These are phyloP conservation scores for Psilanteris sp. DNA, from an alignment of 1,140 invertebrate genomes.

Conservation along the genomic window DNA sequence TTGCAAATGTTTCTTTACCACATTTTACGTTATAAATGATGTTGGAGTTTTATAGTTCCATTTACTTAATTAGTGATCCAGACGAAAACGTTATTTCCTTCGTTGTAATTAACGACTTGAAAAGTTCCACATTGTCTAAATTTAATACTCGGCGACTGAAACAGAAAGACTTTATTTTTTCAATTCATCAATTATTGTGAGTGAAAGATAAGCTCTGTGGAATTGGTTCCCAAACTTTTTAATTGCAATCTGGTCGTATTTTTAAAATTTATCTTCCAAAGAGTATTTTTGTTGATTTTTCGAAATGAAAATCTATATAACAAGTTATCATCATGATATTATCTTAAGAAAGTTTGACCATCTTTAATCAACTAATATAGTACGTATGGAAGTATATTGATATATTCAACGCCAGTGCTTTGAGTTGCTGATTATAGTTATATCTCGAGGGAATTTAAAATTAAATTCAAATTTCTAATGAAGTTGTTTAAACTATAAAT, in stretches of 20 bases:
- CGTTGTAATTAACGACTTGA: slow-evolving; percentile 51
- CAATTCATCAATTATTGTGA: slow-evolving; percentile 35
- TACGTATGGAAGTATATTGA: slow-evolving; percentile 58
- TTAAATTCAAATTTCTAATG: slow-evolving; percentile 74
- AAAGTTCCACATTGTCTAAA: slow-evolving; percentile 46
- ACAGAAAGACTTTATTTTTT: slow-evolving; percentile 14
- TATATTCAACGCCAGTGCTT: slow-evolving; percentile 25
- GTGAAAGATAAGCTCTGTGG: slow-evolving; percentile 8
- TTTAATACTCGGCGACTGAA: slow-evolving; percentile 37
- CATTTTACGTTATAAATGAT: slow-evolving; percentile 41
- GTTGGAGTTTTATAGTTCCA: slow-evolving; percentile 63
- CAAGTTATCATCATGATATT: slow-evolving; percentile 8
- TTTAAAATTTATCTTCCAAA: slow-evolving; percentile 26
- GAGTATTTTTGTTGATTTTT: slow-evolving; percentile 3
- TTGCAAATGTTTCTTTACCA: slow-evolving; percentile 30
- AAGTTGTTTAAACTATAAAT: slow-evolving; percentile 71
- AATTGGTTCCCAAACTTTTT: slow-evolving; percentile 32
- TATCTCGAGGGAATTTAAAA: slow-evolving; percentile 54
- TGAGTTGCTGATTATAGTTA: slow-evolving; percentile 40
- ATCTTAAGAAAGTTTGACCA: slow-evolving; percentile 18
- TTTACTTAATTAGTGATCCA: slow-evolving; percentile 67
- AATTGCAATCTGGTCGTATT: slow-evolving; percentile 43
- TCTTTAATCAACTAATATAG: slow-evolving; percentile 39
- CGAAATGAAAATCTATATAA: not conserved
- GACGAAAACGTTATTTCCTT: slow-evolving; percentile 36